A percentile compares a stretch with the other conserved stretches of the same genome.
These are phyloP conservation scores for Schizothorax lantsangensis DNA, from an alignment of 2,797 vertebrate species.

Conservation along the genomic window DNA sequence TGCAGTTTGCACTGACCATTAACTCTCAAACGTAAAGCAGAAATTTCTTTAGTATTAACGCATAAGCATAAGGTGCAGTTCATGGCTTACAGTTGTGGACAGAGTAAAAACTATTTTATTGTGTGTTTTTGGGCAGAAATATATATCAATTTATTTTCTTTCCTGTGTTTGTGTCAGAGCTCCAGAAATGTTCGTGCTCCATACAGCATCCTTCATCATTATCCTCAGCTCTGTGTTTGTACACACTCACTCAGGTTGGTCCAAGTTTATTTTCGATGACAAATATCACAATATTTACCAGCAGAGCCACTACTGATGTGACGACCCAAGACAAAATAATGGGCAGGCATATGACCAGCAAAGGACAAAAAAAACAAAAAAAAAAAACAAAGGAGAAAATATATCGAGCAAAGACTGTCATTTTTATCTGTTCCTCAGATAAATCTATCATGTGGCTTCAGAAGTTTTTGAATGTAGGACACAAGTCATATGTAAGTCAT, in stretches of 20 bases:
- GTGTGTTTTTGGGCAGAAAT: not conserved
- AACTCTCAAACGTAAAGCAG: not conserved
- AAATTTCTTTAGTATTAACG: not conserved
- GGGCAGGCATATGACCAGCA: not conserved
- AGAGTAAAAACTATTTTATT: too few relatives aligned
- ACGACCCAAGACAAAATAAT: not conserved
- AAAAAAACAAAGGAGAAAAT: not conserved
- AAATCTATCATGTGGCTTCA: not conserved
- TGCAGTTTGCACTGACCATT: not conserved
- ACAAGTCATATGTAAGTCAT: not conserved
- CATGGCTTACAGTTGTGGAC: conserved; percentile 35
- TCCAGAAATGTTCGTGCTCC: not conserved
- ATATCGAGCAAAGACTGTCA: not conserved
- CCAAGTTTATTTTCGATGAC: not conserved
- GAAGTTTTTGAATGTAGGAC: not conserved
- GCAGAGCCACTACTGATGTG: not conserved
- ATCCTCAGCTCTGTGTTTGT: not conserved
- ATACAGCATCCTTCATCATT: not conserved
- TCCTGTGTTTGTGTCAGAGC: not conserved
- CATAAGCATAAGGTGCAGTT: not conserved
- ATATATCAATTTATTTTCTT: not conserved
- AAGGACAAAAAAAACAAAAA: too few relatives aligned
- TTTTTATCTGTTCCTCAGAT: not conserved
- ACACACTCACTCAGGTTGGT: conserved; percentile 6
- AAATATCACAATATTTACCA: not conserved